Evolutionary conservation across 2,113 vertebrate species (phyloP).

Genomic region (Tympanuchus pallidicinctus): DNA sequence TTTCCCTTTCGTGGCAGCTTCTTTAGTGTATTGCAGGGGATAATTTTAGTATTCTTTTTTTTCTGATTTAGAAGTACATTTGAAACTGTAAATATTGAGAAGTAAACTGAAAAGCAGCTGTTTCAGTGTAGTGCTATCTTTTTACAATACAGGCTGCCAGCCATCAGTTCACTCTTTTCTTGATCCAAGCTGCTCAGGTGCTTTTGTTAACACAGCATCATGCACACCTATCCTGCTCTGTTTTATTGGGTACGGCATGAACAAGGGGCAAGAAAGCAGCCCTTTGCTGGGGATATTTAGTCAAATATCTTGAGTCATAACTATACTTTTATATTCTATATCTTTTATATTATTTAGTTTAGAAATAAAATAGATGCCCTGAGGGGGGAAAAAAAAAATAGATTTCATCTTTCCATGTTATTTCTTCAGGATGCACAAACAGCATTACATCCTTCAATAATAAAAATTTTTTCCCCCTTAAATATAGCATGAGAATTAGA

Average conservation of each 20-base stretch:
- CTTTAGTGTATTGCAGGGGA: neutral
- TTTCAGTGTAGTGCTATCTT: fast-evolving
- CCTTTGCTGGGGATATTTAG: neutral
- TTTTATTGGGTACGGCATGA: neutral
- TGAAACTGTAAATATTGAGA: neutral
- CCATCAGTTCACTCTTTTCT: neutral
- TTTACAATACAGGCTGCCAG: neutral
- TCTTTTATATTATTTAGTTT: neutral
- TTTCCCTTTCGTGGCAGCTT: neutral
- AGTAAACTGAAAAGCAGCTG: neutral
- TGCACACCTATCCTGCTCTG: fast-evolving
- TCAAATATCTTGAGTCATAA: neutral
- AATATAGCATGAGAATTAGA: neutral
- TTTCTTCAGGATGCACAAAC: neutral
- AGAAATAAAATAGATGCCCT: neutral
- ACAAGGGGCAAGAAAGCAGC: neutral
- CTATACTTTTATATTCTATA: neutral
- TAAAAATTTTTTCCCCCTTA: neutral
- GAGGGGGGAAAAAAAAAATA: neutral
- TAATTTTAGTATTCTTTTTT: neutral
- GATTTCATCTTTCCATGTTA: neutral
- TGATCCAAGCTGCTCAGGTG: neutral
- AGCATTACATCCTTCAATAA: neutral
- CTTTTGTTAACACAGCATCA: neutral
- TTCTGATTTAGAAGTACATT: neutral